Evolutionary conservation across 2,797 vertebrate genomes (phyloP).

Genomic region (Myripristis murdjan): DNA sequence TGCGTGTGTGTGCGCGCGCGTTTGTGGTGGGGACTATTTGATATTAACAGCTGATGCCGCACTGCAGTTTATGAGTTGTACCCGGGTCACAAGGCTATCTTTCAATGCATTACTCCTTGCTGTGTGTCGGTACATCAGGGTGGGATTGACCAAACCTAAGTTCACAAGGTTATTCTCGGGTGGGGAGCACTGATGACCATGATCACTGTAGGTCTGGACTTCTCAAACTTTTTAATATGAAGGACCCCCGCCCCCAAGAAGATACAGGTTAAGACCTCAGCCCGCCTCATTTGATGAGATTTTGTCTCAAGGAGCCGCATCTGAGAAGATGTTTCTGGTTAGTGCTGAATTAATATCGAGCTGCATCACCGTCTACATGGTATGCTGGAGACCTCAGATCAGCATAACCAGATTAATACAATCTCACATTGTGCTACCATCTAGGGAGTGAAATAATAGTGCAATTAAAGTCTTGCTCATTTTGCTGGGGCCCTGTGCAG

Average conservation of each 20-base stretch:
- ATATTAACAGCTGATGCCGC: constrained; percentile 85
- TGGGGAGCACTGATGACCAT: constrained; percentile 51
- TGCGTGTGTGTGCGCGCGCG: too few species aligned
- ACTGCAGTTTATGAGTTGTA: constrained; percentile 88
- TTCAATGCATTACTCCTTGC: constrained; percentile 50
- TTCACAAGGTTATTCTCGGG: constrained; percentile 64
- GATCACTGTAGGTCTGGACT: constrained; percentile 31
- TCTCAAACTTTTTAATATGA: constrained; percentile 68
- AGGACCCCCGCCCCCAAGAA: constrained; percentile 12
- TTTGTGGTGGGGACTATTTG: constrained; percentile 74
- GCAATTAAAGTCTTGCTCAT: constrained; percentile 58
- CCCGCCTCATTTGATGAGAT: constrained; percentile 24
- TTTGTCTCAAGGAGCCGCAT: constrained; percentile 5
- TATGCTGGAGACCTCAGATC: constrained; percentile 57
- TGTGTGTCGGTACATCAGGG: constrained; percentile 53
- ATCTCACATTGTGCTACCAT: constrained; percentile 53
- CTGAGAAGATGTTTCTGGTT: too few species aligned
- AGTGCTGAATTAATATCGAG: constrained; percentile 11
- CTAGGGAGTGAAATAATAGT: constrained; percentile 43
- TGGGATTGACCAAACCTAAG: constrained; percentile 62
- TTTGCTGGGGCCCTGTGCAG: constrained; percentile 41
- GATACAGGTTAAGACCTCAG: constrained; percentile 19
- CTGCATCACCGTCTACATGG: constrained; percentile 35
- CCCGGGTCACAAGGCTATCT: constrained; percentile 77
- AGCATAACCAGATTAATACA: constrained; percentile 61